Percentiles rank a stretch among this genome's conserved stretches.
Conservation (phyloP, 2,113 vertebrate species). For the Mus musculus region DNA sequence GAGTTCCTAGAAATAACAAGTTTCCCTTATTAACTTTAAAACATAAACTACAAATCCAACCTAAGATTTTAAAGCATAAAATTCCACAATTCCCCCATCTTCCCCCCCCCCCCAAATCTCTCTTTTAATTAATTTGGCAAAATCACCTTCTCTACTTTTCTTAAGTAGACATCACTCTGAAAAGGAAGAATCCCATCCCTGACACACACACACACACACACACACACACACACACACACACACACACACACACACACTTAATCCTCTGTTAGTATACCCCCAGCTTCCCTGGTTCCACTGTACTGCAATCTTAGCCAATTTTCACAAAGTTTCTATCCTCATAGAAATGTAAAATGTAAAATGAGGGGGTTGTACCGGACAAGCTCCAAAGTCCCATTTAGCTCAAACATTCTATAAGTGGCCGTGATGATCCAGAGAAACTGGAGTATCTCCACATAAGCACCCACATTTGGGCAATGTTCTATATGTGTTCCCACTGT, state of each 20-base stretch:
- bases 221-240: slow-evolving; percentile 4
- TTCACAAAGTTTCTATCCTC: slow-evolving; percentile 21
- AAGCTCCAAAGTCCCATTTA: slow-evolving; percentile 58
- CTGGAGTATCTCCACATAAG: neutral
- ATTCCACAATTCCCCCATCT: neutral
- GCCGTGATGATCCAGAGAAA: slow-evolving; percentile 59
- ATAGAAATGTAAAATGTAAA: slow-evolving; percentile 47
- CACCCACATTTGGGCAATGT: neutral
- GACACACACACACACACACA: neutral
- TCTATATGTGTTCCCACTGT: neutral
- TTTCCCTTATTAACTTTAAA: slow-evolving; percentile 65
- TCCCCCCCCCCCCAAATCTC: neutral
- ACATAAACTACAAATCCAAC: slow-evolving; percentile 57
- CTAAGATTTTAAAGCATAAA: neutral
- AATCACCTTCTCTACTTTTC: neutral
- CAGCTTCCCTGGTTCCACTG: neutral
- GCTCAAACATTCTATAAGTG: slow-evolving; percentile 54
- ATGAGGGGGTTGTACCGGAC: slow-evolving; percentile 45
- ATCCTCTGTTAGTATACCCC: slow-evolving; percentile 23
- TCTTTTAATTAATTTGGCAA: slow-evolving; percentile 50
- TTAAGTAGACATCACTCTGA: neutral
- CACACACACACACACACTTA: neutral
- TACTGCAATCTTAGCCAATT: slow-evolving; percentile 16
- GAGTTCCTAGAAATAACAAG: slow-evolving; percentile 61
- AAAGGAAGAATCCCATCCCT: neutral